Percentiles rank a stretch among this genome's conserved stretches.
Conservation (phyloP, 92 coral and sea anemone genomes). For the Palythoa grandiflora region DNA sequence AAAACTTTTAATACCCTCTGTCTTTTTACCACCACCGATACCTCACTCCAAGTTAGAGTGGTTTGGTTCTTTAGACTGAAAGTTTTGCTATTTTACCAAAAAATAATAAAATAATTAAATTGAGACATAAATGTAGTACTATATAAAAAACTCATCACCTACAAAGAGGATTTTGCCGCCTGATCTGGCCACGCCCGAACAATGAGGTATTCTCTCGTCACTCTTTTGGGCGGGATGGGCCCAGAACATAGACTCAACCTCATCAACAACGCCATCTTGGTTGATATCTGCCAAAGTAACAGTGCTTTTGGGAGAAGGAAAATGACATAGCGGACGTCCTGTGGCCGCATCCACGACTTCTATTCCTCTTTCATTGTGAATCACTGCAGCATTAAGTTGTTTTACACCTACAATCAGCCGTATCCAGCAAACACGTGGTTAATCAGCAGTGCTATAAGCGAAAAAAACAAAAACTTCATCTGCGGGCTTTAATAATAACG, state of each 20-base stretch:
- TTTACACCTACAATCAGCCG: constrained; percentile 7
- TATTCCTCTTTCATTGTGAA: constrained; percentile 74
- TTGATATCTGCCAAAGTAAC: constrained; percentile 84
- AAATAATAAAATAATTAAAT: no score
- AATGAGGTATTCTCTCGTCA: constrained; percentile 63
- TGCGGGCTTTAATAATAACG: no score
- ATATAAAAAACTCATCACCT: constrained; percentile 6
- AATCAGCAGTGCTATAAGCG: not conserved
- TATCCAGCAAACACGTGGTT: not conserved
- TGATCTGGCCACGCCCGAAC: constrained; percentile 80
- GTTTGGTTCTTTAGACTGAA: no score
- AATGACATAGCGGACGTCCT: constrained; percentile 85
- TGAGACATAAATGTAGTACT: no score
- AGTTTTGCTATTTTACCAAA: no score
- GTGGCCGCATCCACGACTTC: constrained; percentile 82
- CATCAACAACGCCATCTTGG: constrained; percentile 83
- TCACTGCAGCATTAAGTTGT: constrained; percentile 73
- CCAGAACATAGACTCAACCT: constrained; percentile 70
- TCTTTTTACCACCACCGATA: no score
- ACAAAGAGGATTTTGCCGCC: constrained; percentile 67
- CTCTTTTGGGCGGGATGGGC: constrained; percentile 61
- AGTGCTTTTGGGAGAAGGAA: constrained; percentile 60
- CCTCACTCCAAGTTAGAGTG: no score
- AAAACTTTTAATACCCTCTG: no score
- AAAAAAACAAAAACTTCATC: not conserved